Percentiles rank a stretch among this genome's conserved stretches.
These are phyloP conservation scores for Clinocottus analis DNA, from an alignment of 2,113 vertebrate species.

Conservation along the genomic window DNA sequence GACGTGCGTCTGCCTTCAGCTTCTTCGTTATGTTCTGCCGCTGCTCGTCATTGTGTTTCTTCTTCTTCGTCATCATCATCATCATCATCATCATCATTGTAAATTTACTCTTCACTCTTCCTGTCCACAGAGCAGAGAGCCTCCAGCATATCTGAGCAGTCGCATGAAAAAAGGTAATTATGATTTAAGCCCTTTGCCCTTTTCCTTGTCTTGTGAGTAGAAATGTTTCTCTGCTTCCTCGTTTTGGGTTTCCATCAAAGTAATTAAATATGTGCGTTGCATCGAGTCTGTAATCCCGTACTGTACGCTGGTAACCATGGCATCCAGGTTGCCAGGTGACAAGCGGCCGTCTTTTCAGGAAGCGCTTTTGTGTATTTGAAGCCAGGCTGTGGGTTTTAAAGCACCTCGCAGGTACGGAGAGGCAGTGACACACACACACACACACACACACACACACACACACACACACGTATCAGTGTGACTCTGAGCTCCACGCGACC, in stretches of 20 bases:
- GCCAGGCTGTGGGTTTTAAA: constrained; percentile 26
- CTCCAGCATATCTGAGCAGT: constrained; percentile 82
- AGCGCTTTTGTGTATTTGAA: constrained; percentile 40
- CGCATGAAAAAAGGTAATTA: constrained; percentile 90
- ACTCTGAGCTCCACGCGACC: neutral
- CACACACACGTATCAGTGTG: constrained; percentile 15
- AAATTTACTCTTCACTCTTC: constrained; percentile 10
- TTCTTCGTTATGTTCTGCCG: no score
- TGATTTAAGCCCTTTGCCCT: neutral
- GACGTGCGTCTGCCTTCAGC: no score
- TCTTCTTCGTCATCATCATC: no score
- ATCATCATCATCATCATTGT: neutral
- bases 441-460: no score
- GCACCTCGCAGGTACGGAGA: constrained; percentile 12
- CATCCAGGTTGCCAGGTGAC: constrained; percentile 58
- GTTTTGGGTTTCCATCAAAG: neutral
- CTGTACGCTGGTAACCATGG: constrained; percentile 40
- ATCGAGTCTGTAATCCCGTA: constrained; percentile 12
- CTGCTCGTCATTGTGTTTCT: no score
- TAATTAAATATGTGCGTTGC: constrained; percentile 11
- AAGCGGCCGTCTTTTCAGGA: constrained; percentile 10
- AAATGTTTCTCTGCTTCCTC: neutral
- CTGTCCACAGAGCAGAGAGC: constrained; percentile 87
- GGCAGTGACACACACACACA: constrained; percentile 6
- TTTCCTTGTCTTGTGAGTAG: neutral